phyloP scores from a whole-genome alignment of 2,888 invertebrate genomes.

The Monopis laevigella region DNA sequence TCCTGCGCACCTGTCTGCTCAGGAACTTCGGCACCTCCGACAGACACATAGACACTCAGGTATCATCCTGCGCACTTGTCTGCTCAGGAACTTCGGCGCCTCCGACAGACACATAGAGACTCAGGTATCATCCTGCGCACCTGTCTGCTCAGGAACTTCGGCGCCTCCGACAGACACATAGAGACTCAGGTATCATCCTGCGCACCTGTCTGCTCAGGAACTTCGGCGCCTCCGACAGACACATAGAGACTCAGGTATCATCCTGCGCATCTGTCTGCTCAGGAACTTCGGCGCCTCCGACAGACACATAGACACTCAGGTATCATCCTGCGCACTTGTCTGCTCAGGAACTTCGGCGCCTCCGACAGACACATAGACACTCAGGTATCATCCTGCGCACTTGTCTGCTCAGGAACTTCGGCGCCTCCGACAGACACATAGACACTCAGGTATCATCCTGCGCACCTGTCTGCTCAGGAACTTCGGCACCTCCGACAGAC shows the following conservation, averaged over 20 bases:
- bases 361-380: not conserved
- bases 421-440: no score
- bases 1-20: not conserved
- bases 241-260: no score
- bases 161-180: no score
- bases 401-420: not conserved
- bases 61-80: constrained; percentile 90
- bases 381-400: not conserved
- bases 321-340: not conserved
- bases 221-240: constrained; percentile 56
- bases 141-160: no score
- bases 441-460: constrained; percentile 92
- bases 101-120: constrained; percentile 8
- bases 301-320: constrained; percentile 8
- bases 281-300: constrained; percentile 83
- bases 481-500: constrained; percentile 73
- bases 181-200: not conserved
- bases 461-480: constrained; percentile 92
- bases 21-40: constrained; percentile 44
- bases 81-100: constrained; percentile 91
- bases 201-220: not conserved
- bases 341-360: no score
- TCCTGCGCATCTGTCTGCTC: constrained; percentile 90
- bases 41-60: no score
- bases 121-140: not conserved